Conservation (phyloP, 2,797 vertebrate species). For the Channallabes apus region DNA sequence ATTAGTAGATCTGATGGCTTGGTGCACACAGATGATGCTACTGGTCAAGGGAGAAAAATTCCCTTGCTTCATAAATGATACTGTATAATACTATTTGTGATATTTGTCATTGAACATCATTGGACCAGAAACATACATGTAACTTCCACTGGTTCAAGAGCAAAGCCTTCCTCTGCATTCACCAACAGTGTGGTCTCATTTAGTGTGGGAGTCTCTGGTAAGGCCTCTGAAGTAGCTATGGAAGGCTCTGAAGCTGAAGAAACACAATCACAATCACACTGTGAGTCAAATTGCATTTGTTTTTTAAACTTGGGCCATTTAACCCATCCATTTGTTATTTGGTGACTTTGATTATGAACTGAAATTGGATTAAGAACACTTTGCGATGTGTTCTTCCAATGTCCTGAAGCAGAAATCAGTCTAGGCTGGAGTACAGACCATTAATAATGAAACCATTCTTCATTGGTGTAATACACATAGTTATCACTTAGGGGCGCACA, state of each 20-base stretch:
- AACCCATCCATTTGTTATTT: not conserved
- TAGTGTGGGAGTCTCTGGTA: constrained; percentile 20
- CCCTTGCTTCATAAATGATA: not conserved
- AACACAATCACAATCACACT: not conserved
- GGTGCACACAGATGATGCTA: not conserved
- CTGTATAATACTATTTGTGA: not conserved
- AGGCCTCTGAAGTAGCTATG: not conserved
- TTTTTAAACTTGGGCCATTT: not conserved
- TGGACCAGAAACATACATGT: constrained; percentile 63
- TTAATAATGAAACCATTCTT: not conserved
- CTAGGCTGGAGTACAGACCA: not conserved
- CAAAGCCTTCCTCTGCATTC: constrained; percentile 63
- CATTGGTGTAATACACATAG: not conserved
- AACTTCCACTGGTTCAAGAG: constrained; percentile 71
- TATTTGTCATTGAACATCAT: not conserved
- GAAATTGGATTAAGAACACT: not conserved
- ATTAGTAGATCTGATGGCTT: not conserved
- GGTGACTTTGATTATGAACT: not conserved
- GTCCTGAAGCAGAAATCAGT: not conserved
- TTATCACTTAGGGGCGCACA: constrained; percentile 4
- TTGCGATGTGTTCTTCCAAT: not conserved
- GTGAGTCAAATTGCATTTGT: not conserved
- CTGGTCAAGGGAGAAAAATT: not conserved
- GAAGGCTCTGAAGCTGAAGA: constrained; percentile 10
- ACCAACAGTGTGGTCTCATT: constrained; percentile 61